Evolutionary conservation across 2,113 vertebrate species (phyloP), one percentile per base, ranked within the genome.

Genomic region (Amazona vittata): DNA sequence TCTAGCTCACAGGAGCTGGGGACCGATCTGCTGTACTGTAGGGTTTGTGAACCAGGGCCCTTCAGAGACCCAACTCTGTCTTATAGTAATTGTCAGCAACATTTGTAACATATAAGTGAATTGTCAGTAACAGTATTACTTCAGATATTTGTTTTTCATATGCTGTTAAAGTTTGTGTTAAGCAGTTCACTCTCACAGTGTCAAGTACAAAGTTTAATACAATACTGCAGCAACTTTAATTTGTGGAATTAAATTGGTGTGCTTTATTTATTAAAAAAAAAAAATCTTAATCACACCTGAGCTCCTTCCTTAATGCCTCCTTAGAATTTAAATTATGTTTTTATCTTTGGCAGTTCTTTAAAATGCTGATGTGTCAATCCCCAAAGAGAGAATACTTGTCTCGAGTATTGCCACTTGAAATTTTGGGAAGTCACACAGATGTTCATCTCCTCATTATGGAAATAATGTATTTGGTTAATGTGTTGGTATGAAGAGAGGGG

Each of bases 401-500:
- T 97, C 76, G 2, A 96, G 96, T 95, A 90, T 95, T 94, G 83
- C 94, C 94, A 95, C 96, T 97, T 92, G 82, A 96, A 96, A 93
- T 96, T 97, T 97, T 96, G 94, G 96, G 93, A 96, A 97, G 93
- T 92, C 96, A 95, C 96, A 90, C 96, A 96, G 96, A 96, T 97
- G 94, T 96, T 96, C 96, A 94, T 96, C 96, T 97, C 67, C 96
- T 97, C 96, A 90, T 96, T 96, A 97, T 96, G 94, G 96, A 96
- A 95, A 96, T 96, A 96, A 96, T 96, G 90, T 94, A 90, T 96
- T 90, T 97, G 92, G 96, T 94, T 97, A 92, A 96, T 94, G 93
- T 96, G 95, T 96, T 95, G 96, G 93, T 55, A 21, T 47, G 92
- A 80, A 67, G 85, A 96, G 94, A 92, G 76, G 46, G 94, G 94